Conservation (phyloP, 2,797 vertebrate genomes). For the Naso thynnoides region DNA sequence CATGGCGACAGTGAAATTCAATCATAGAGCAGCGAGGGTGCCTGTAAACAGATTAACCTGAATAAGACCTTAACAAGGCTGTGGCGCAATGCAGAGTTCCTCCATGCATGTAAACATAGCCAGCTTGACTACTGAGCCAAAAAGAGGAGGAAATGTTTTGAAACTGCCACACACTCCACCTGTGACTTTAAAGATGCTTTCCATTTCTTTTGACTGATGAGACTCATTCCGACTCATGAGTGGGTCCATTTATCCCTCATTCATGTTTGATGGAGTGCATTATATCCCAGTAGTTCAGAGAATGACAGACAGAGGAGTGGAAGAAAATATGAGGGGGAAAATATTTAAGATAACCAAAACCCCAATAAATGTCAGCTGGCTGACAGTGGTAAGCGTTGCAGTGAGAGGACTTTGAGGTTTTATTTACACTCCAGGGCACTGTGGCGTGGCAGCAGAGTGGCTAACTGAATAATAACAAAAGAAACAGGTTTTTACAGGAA, state of each 20-base stretch:
- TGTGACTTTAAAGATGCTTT: conserved; percentile 35
- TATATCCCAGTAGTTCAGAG: conserved; percentile 27
- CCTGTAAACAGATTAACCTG: conserved; percentile 33
- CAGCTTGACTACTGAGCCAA: background rate
- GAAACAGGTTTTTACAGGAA: conserved; percentile 47
- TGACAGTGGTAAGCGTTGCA: conserved; percentile 11
- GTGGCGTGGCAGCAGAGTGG: conserved; percentile 23
- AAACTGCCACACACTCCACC: conserved; percentile 24
- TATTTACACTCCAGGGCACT: conserved; percentile 33
- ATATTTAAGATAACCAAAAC: conserved; percentile 27
- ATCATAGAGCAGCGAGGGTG: conserved; percentile 14
- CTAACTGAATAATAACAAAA: conserved; percentile 60
- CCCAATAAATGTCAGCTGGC: conserved; percentile 53
- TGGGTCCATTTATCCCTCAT: conserved; percentile 62
- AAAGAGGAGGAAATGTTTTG: background rate
- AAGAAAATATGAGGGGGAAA: conserved; percentile 2
- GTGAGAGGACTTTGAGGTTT: conserved; percentile 26
- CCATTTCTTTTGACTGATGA: conserved; percentile 56
- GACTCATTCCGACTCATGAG: conserved; percentile 53
- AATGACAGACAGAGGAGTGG: conserved; percentile 24
- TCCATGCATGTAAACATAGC: background rate
- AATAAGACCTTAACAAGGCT: conserved; percentile 7
- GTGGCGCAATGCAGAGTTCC: background rate
- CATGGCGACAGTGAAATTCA: conserved; percentile 4
- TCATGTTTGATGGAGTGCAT: conserved; percentile 63